Base-by-base conservation (phyloP, 2,888 invertebrate genomes). In the Aphidius colemani region DNA sequence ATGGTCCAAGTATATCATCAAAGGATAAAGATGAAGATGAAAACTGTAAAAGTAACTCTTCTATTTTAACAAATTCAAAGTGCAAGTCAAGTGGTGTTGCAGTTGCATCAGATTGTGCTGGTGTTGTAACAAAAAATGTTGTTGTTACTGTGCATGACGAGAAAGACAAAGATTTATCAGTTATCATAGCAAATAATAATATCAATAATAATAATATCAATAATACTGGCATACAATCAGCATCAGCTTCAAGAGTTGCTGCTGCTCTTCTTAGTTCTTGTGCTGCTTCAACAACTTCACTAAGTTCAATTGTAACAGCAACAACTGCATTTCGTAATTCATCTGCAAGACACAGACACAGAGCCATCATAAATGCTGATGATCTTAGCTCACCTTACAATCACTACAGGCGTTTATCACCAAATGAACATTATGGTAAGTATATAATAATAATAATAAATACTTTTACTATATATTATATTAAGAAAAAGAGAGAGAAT, bases 341-440 rank as follows among this genome's bases (percentile, higher is more conserved):
- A 0, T 67, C 66, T 1, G 81, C 81, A 61, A 71, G 84, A 58
- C 81, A 83, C 66, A 74, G 82, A 49, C 72, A 81, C 59, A 77
- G 79, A 56, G 70, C 79, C 51, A 85, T 86, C 51, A 85, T 86
- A 30, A 85, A 86, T 59, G 85, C 86, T 70, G 85, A 85, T 72
- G 91, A 91, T 74, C 84, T 90, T 55, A 90, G 90, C 78, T 88
- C 89, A 0, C 90, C 91, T 3, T 92, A 91, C 79, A 89, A 89
- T 75, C 89, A 91, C 70, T 92, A 91, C 82, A 88, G 89, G 78
- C 90, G 89, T 76, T 83, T 89, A 30, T 88, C 89, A 73, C 89
- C 89, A 7, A 89, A 88, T 68, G 87, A 87, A 72, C 84, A 85
- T 69, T 68, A 75, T 48, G 78, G 80, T 77, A 67, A 18, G 13